A percentile compares a stretch with the other conserved stretches of the same genome.
These are phyloP conservation scores for Tangachromis dhanisi DNA, from an alignment of 2,113 vertebrate species.

Conservation along the genomic window DNA sequence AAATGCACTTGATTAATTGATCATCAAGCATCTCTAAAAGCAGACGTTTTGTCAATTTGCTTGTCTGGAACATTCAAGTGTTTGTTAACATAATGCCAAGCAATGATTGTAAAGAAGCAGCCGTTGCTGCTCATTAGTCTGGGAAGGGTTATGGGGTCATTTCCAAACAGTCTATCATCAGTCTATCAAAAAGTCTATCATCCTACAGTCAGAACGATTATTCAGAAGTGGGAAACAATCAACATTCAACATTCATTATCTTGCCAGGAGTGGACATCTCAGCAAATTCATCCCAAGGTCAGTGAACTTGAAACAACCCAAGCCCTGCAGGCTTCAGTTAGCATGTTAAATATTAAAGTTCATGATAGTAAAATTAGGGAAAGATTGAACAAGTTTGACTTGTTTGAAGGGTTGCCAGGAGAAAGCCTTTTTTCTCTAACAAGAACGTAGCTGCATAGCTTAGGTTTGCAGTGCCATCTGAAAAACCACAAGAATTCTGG, in stretches of 20 bases:
- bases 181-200: neutral
- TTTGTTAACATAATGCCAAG: neutral
- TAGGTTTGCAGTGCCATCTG: neutral
- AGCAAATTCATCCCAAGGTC: neutral
- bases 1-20: neutral
- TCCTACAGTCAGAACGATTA: neutral
- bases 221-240: neutral
- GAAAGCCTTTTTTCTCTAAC: neutral
- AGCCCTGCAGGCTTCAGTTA: fast-evolving
- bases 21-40: neutral
- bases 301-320: neutral
- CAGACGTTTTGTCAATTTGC: neutral
- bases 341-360: neutral
- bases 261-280: neutral
- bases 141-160: neutral
- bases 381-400: neutral
- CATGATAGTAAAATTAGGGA: neutral
- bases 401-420: neutral
- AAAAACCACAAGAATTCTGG: neutral
- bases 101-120: neutral
- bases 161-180: neutral
- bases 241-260: neutral
- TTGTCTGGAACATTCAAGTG: neutral
- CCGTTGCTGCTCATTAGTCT: neutral
- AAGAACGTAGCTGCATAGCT: neutral